These are phyloP conservation scores for Malurus splendens DNA, from an alignment of 2,797 vertebrate genomes.

Conservation along the genomic window DNA sequence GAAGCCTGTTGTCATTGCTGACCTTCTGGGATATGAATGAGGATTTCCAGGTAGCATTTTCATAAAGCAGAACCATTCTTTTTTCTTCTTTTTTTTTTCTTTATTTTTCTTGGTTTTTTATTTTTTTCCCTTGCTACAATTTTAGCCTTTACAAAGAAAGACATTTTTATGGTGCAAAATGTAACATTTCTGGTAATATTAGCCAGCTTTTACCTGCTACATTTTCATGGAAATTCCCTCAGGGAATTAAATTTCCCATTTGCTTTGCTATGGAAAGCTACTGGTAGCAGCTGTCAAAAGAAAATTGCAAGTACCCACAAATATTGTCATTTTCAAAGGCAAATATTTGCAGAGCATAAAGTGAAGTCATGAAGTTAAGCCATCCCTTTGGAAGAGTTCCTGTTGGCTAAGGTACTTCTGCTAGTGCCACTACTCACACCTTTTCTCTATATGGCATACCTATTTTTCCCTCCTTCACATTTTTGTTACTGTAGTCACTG, in stretches of 20 bases:
- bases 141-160: neutral
- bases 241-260: neutral
- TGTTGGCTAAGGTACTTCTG: neutral
- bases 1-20: neutral
- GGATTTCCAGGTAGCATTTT: neutral
- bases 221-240: conserved; percentile 36
- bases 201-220: neutral
- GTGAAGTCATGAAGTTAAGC: conserved; percentile 17
- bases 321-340: conserved; percentile 46
- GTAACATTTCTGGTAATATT: neutral
- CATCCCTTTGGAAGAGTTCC: conserved; percentile 35
- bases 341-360: conserved; percentile 49
- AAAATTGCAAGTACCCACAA: conserved; percentile 36
- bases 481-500: neutral
- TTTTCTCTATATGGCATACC: neutral
- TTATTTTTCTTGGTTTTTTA: neutral
- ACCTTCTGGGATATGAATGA: neutral
- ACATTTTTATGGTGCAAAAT: neutral
- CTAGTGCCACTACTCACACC: neutral
- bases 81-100: neutral
- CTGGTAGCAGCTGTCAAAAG: conserved; percentile 41
- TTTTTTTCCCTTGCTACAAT: neutral
- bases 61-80: neutral
- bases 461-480: neutral
- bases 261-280: conserved; percentile 43